Percentiles rank a stretch among this genome's conserved stretches.
Conservation (phyloP, 2,888 invertebrate genomes). For the Catocala sponsa region DNA sequence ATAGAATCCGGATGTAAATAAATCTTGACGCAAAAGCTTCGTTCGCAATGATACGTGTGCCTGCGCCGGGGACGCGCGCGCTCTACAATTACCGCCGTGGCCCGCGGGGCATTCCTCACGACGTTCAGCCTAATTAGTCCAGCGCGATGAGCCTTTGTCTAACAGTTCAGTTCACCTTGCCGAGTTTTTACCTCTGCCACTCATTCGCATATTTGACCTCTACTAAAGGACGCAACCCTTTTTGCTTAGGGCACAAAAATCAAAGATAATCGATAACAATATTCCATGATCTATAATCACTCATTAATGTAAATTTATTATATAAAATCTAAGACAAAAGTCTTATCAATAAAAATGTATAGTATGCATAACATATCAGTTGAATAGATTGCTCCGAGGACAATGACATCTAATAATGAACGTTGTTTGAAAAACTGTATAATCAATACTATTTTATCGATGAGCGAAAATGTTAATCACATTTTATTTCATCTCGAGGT, state of each 20-base stretch:
- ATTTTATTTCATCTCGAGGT: conserved; percentile 28
- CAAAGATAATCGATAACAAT: conserved; percentile 3
- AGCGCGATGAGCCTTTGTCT: conserved; percentile 84
- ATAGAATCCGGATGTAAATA: conserved; percentile 84
- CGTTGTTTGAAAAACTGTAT: conserved; percentile 33
- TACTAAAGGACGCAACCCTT: conserved; percentile 69
- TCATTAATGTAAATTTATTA: conserved; percentile 14
- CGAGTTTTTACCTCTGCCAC: conserved; percentile 68
- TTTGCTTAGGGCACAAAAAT: conserved; percentile 56
- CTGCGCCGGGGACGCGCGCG: conserved; percentile 62
- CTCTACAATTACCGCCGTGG: conserved; percentile 74
- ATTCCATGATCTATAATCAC: conserved; percentile 12
- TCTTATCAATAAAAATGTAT: conserved; percentile 20
- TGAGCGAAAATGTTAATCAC: conserved; percentile 39
- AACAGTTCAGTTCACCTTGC: conserved; percentile 83
- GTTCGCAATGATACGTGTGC: conserved; percentile 59
- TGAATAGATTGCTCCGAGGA: conserved; percentile 40
- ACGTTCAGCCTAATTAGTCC: conserved; percentile 78
- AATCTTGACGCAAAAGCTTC: conserved; percentile 72
- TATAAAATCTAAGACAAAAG: conserved; percentile 20
- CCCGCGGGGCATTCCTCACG: conserved; percentile 79
- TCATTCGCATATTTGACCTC: conserved; percentile 67
- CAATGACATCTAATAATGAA: conserved; percentile 43
- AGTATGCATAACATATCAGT: conserved; percentile 29
- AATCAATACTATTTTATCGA: conserved; percentile 24